Percentiles rank a stretch among this genome's conserved stretches.
Evolutionary conservation across 2,888 invertebrate species (phyloP).

Genomic region (Endomychus coccineus): DNA sequence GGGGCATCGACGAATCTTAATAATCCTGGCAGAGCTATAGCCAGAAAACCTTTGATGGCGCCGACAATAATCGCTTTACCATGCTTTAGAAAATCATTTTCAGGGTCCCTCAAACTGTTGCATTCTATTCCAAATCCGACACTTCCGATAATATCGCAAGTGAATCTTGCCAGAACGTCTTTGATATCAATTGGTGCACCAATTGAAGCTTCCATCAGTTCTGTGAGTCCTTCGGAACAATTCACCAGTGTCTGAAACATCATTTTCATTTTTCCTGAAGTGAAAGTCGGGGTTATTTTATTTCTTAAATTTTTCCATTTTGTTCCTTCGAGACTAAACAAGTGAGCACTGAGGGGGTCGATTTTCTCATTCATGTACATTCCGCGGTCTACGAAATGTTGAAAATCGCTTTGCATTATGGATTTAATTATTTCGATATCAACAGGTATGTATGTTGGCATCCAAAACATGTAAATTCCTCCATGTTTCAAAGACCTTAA

Average conservation of each 20-base stretch:
- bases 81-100: slow-evolving; percentile 14
- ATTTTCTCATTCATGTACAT: slow-evolving; percentile 48
- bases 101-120: slow-evolving; percentile 17
- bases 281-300: slow-evolving; percentile 56
- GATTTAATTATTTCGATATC: slow-evolving; percentile 30
- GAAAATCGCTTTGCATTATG: slow-evolving; percentile 52
- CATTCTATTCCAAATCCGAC: slow-evolving; percentile 19
- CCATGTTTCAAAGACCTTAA: no score
- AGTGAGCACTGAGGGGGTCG: slow-evolving; percentile 50
- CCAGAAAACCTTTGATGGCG: slow-evolving; percentile 8
- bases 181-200: slow-evolving; percentile 9
- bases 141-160: slow-evolving; percentile 19
- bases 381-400: slow-evolving; percentile 54
- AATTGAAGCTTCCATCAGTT: slow-evolving; percentile 6
- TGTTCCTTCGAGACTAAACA: slow-evolving; percentile 48
- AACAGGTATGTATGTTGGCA: slow-evolving; percentile 19
- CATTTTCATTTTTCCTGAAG: slow-evolving; percentile 55
- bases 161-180: slow-evolving; percentile 15
- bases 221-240: slow-evolving; percentile 19
- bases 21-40: slow-evolving; percentile 3
- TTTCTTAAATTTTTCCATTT: slow-evolving; percentile 54
- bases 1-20: slow-evolving; percentile 3
- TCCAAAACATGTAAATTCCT: slow-evolving; percentile 23
- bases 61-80: slow-evolving; percentile 13
- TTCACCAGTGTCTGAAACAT: slow-evolving; percentile 53